Base-by-base conservation (phyloP, 2,113 vertebrate species). In the Planiliza haematocheilus region DNA sequence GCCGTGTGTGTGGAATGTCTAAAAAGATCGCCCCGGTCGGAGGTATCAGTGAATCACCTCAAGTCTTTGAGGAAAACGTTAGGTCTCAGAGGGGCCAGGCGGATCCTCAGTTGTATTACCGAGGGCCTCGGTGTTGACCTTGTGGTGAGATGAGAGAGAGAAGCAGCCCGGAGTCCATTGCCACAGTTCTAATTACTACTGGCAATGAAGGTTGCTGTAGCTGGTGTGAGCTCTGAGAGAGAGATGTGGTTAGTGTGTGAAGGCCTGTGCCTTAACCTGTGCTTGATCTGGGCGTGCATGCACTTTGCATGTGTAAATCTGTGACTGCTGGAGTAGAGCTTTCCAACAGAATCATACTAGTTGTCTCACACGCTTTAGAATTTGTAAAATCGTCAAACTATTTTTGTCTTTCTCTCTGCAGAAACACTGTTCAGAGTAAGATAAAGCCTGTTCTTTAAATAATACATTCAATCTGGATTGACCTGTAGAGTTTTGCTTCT, bases 171-270 rank as follows among this genome's bases (percentile, higher is more conserved):
- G 59, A 76, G 69, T 79, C 72, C 50, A 36, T 75, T 63, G 61
- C 70, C 78, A 80, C 74, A 60, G 74, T 74, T 91, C 90, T 91
- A 92, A 92, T 93, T 91, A 92, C 85, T 68, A 18, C 75, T 58
- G 71, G 72, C 74, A 69, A 65, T 63, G 68, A 66, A 60, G 58
- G 41, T 48, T 56, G 38, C 52, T 73, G 41, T 10, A 74, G 39
- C 46, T 37, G 69, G 36, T 61, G 53, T 50, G 30, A 1, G 63
- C 48, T 66, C 10, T 70, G 14, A 16, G 18, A 49, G 14, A 53
- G 50, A 72, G 60, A 71, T 63, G 41, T 60, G 20, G 10, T 42
- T 38, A 34, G 7, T 51, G 64, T 49, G 55, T 74, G 37, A 67
- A 59, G 37, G 57, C 71, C 57, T 70, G 64, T 42, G 58, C 43